Evolutionary conservation across 1,140 invertebrate genomes (phyloP), one percentile per base, ranked within the genome.

Genomic region (Bicyclus anynana): DNA sequence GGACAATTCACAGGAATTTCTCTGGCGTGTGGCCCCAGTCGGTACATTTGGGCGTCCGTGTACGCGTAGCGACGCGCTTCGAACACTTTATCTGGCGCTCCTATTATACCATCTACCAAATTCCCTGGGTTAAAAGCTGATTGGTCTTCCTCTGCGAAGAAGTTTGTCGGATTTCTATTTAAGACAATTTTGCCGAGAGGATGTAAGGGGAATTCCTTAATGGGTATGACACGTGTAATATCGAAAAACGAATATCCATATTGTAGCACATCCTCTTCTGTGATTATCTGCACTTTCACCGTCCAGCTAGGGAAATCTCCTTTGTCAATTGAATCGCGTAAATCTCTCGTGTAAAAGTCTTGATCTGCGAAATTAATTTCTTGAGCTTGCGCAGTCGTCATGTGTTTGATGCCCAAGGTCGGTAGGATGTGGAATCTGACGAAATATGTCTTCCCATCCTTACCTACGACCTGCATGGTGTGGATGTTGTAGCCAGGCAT

Each of bases 41-140:
- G 91, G 82, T 97, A 94, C 51, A 95, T 91, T 62, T 97, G 96
- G 2, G 97, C 96, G 77, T 98, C 97, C 4, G 91, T 91, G 80
- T 98, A 98, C 10, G 95, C 92, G 70, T 97, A 96, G 1, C 97
- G 88, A 57, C 97, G 92, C 38, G 94, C 95, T 89, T 95, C 94
- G 37, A 97, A 88, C 93, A 97, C 94, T 84, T 95, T 96, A 73
- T 97, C 96, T 0, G 94, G 95, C 52, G 93, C 94, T 14, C 94
- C 91, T 66, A 94, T 91, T 66, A 98, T 95, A 37, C 96, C 92
- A 33, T 96, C 95, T 38, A 97, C 91, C 82, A 97, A 87, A 77
- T 97, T 94, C 21, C 94, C 92, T 1, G 96, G 96, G 73, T 92
- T 92, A 75, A 97, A 97, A n/a, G 95, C 96, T 18, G 94, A 74